Conservation (phyloP, 2,888 invertebrate genomes). For the Hyalella azteca region DNA sequence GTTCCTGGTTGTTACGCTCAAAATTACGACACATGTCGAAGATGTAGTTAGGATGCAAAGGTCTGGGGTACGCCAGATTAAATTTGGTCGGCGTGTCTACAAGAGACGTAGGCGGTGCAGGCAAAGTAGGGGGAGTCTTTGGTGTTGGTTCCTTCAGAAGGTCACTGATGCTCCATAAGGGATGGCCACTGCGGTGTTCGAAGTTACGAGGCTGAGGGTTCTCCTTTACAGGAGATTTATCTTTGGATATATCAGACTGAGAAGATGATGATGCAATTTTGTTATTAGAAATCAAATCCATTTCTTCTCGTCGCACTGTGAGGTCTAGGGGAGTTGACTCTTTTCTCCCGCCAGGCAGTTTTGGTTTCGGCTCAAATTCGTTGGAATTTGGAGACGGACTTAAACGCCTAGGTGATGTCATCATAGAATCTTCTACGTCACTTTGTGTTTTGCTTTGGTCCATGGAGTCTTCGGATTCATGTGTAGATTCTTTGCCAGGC, state of each 20-base stretch:
- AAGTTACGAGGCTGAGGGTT: not conserved
- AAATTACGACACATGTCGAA: slow-evolving; percentile 74
- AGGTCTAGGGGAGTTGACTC: slow-evolving; percentile 39
- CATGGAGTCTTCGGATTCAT: slow-evolving; percentile 11
- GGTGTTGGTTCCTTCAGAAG: slow-evolving; percentile 50
- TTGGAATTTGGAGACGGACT: slow-evolving; percentile 9
- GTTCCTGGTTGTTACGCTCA: slow-evolving; percentile 46
- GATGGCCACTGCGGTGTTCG: slow-evolving; percentile 49
- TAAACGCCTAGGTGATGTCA: not conserved
- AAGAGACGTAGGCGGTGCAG: slow-evolving; percentile 45
- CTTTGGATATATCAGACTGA: not conserved
- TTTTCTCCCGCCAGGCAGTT: not conserved
- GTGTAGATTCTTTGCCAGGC: not conserved
- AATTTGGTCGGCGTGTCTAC: slow-evolving; percentile 48
- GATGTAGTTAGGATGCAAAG: slow-evolving; percentile 73
- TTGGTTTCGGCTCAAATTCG: not conserved
- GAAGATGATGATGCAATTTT: not conserved
- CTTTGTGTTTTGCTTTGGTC: not conserved
- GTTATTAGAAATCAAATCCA: not conserved
- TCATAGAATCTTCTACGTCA: slow-evolving; percentile 19
- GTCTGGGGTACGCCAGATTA: slow-evolving; percentile 72
- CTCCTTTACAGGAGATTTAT: not conserved
- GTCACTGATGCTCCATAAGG: slow-evolving; percentile 54
- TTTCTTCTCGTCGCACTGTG: slow-evolving; percentile 23
- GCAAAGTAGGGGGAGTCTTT: slow-evolving; percentile 40